A percentile compares a stretch with the other conserved stretches of the same genome.
Conservation (phyloP, 23 tunicate genomes). For the Ciona savignyi region DNA sequence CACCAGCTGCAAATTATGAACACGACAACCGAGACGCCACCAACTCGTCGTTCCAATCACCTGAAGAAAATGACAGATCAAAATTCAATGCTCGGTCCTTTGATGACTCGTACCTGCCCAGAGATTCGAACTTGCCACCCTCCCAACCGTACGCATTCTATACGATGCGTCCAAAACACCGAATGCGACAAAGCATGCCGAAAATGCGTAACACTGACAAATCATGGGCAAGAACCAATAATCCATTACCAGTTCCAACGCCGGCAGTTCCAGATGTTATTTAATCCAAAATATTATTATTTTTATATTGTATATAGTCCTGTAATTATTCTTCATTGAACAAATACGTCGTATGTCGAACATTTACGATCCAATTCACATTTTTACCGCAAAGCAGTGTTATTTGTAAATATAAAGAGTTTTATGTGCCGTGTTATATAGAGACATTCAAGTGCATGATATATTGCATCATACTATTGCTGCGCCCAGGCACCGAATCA, state of each 20-base stretch:
- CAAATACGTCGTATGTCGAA: too few species aligned
- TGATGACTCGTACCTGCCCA: conserved; percentile 20
- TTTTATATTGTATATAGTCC: too few species aligned
- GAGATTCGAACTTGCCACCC: conserved; percentile 6
- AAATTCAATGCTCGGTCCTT: conserved; percentile 4
- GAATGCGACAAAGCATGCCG: conserved; percentile 73
- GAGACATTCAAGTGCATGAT: too few species aligned
- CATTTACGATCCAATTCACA: neutral
- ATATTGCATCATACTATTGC: too few species aligned
- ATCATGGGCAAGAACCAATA: conserved; percentile 27
- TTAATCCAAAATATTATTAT: too few species aligned
- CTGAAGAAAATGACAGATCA: neutral
- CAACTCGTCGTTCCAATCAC: conserved; percentile 4
- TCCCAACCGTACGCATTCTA: conserved; percentile 24
- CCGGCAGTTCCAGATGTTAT: conserved; percentile 40
- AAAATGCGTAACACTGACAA: conserved; percentile 46
- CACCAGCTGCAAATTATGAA: neutral
- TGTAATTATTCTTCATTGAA: too few species aligned
- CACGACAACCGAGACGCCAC: neutral
- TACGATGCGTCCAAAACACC: conserved; percentile 57
- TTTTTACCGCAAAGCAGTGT: neutral
- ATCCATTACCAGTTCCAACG: conserved; percentile 66
- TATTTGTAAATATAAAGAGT: neutral
- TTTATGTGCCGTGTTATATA: too few species aligned
- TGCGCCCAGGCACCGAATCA: too few species aligned